Percentiles rank a stretch among this genome's conserved stretches.
These are phyloP conservation scores for Hypomecis punctinalis DNA, from an alignment of 2,888 invertebrate species.

Conservation along the genomic window DNA sequence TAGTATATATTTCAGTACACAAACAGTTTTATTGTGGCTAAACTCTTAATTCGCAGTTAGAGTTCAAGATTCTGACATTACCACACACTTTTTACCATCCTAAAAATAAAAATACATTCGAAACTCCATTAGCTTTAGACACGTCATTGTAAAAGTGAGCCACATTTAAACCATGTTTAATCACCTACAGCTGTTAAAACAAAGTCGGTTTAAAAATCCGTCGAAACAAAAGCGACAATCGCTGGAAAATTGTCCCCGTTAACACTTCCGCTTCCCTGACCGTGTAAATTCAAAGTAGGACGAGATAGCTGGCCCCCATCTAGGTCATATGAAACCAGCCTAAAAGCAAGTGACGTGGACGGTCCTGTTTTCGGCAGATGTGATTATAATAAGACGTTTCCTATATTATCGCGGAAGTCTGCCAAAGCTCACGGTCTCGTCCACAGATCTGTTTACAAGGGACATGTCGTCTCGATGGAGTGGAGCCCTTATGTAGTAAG, in stretches of 20 bases:
- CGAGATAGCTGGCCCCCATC: slow-evolving; percentile 40
- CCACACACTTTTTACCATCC: neutral
- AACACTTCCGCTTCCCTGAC: slow-evolving; percentile 47
- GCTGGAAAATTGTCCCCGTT: slow-evolving; percentile 36
- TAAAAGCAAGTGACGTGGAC: slow-evolving; percentile 22
- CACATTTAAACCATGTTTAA: slow-evolving; percentile 23
- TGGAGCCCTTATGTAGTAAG: too few relatives aligned
- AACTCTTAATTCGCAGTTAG: too few relatives aligned
- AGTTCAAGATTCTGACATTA: neutral
- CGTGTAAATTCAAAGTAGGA: slow-evolving; percentile 38
- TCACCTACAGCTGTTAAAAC: slow-evolving; percentile 29
- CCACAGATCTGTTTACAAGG: too few relatives aligned
- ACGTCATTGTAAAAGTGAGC: slow-evolving; percentile 14
- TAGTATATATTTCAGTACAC: too few relatives aligned
- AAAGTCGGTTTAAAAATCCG: slow-evolving; percentile 28
- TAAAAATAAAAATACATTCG: neutral
- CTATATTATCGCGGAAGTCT: slow-evolving; percentile 56
- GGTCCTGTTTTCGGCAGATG: slow-evolving; percentile 30
- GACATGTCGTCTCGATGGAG: too few relatives aligned
- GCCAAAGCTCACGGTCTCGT: slow-evolving; percentile 48
- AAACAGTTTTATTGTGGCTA: too few relatives aligned
- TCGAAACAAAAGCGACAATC: slow-evolving; percentile 31
- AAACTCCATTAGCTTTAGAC: slow-evolving; percentile 12
- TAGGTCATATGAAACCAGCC: slow-evolving; percentile 33
- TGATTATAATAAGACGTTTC: slow-evolving; percentile 43